Evolutionary conservation across 2,797 vertebrate species (phyloP).

Genomic region (Malacoctenus gilli): DNA sequence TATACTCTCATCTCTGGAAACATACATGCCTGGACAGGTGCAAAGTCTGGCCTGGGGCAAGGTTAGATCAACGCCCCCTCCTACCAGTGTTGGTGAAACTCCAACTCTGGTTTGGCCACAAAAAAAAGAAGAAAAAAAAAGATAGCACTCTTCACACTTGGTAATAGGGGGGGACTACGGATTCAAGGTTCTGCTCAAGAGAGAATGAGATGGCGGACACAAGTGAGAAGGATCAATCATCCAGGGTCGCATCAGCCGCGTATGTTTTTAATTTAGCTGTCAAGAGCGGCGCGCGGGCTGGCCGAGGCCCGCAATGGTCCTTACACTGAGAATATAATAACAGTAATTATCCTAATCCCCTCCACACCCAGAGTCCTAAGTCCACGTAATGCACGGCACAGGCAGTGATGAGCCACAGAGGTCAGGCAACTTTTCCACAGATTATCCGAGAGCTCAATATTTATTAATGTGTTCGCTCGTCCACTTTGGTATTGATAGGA

Average conservation of each 20-base stretch:
- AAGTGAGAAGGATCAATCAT: conserved; percentile 65
- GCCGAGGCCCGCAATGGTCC: conserved; percentile 65
- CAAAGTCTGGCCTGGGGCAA: conserved; percentile 77
- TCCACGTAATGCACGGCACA: conserved; percentile 59
- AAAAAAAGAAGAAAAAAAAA: conserved; percentile 52
- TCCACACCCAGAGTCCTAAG: conserved; percentile 64
- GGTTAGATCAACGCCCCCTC: conserved; percentile 74
- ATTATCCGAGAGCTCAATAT: conserved; percentile 74
- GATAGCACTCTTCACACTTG: conserved; percentile 49
- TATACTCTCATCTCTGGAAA: conserved; percentile 71
- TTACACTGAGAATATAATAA: conserved; percentile 77
- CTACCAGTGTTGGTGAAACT: conserved; percentile 64
- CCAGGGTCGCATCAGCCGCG: conserved; percentile 63
- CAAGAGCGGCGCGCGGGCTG: conserved; percentile 62
- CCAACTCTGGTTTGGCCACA: conserved; percentile 63
- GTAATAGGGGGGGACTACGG: conserved; percentile 37
- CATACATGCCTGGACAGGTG: conserved; percentile 81
- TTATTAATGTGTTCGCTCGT: conserved; percentile 64
- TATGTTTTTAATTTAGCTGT: conserved; percentile 81
- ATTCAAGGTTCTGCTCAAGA: conserved; percentile 36
- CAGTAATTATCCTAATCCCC: conserved; percentile 81
- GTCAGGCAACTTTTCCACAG: conserved; percentile 77
- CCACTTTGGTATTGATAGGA: conserved; percentile 61
- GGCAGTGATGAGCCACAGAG: conserved; percentile 67
- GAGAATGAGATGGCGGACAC: conserved; percentile 31